Evolutionary conservation across 2,797 vertebrate genomes (phyloP).

Genomic region (Cyclura pinguis): DNA sequence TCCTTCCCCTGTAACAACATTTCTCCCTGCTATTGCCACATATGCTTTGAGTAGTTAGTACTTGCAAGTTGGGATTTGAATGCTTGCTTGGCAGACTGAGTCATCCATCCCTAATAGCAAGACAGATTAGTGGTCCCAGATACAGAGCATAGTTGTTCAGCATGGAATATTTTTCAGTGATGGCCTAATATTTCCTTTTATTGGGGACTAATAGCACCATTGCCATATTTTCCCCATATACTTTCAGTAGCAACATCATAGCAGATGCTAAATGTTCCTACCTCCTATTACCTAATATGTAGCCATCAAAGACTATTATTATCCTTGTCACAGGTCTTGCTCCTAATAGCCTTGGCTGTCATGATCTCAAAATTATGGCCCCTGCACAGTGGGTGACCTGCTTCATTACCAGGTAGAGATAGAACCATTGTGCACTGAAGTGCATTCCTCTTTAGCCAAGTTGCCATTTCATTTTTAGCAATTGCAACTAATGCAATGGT

Average conservation of each 20-base stretch:
- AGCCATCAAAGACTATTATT: conserved; percentile 31
- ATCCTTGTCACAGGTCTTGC: conserved; percentile 24
- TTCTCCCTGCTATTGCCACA: too few species aligned
- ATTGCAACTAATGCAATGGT: neutral
- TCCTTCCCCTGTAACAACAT: too few species aligned
- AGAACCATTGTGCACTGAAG: neutral
- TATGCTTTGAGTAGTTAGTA: too few species aligned
- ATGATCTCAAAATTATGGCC: neutral
- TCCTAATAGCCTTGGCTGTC: conserved; percentile 8
- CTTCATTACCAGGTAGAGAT: neutral
- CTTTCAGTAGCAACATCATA: conserved; percentile 23
- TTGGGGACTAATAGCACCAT: neutral
- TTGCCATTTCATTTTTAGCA: conserved; percentile 21
- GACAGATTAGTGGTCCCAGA: too few species aligned
- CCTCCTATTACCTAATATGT: conserved; percentile 24
- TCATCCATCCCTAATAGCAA: too few species aligned
- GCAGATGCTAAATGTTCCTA: neutral
- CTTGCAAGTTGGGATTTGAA: too few species aligned
- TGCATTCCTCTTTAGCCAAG: neutral
- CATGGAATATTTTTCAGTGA: neutral
- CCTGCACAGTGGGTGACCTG: conserved; percentile 9
- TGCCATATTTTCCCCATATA: neutral
- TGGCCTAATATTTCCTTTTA: neutral
- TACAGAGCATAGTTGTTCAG: neutral
- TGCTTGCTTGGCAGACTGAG: too few species aligned